These are phyloP conservation scores for Threskiornis aethiopicus DNA, from an alignment of 2,797 vertebrate species.

Conservation along the genomic window DNA sequence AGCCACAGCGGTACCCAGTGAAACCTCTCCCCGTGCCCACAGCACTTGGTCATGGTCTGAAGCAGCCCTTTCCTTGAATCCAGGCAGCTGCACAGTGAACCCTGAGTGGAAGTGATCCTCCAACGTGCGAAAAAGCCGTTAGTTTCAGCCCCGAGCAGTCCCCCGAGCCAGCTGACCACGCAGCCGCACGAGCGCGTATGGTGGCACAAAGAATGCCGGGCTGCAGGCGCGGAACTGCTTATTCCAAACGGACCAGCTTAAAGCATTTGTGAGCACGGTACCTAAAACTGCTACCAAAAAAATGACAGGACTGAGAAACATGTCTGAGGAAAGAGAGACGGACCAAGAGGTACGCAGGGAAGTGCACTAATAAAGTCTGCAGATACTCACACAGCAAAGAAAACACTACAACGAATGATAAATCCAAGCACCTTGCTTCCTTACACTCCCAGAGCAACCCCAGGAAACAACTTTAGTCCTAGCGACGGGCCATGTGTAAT, in stretches of 20 bases:
- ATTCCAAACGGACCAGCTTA: not conserved
- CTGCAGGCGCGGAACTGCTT: fast-evolving
- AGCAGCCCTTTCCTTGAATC: not conserved
- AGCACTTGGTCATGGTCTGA: not conserved
- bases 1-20: not conserved
- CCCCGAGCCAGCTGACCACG: not conserved
- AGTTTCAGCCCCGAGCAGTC: fast-evolving
- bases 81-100: not conserved
- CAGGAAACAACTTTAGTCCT: not conserved
- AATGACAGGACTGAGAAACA: fast-evolving
- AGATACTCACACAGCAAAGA: not conserved
- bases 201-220: not conserved
- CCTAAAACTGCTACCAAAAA: not conserved
- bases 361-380: fast-evolving
- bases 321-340: fast-evolving
- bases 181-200: fast-evolving
- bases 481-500: fast-evolving
- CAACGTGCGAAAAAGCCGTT: fast-evolving
- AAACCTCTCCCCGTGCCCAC: not conserved
- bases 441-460: not conserved
- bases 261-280: not conserved
- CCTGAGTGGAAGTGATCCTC: not conserved
- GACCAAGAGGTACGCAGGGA: not conserved
- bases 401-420: not conserved
- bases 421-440: not conserved